Evolutionary conservation across 2,888 invertebrate species (phyloP).

Genomic region (Lasioglossum oenotherae): DNA sequence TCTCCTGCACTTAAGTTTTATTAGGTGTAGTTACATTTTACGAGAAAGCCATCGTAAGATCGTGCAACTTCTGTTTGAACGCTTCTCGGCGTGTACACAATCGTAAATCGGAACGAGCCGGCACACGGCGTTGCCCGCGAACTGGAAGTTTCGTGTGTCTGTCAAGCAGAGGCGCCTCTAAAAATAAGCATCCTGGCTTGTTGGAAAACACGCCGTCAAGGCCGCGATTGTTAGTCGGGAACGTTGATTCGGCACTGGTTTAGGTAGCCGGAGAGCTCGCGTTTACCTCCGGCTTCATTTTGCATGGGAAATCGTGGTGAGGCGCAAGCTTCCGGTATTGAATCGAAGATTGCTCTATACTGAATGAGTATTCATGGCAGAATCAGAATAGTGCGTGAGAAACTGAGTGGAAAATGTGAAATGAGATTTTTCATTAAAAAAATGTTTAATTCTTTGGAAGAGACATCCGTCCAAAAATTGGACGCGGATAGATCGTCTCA

Average conservation of each 20-base stretch:
- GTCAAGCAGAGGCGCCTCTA: slow-evolving; percentile 8
- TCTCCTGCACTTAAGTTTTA: slow-evolving; percentile 23
- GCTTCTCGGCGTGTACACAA: background rate
- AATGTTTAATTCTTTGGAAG: too few relatives aligned
- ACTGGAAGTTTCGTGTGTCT: slow-evolving; percentile 17
- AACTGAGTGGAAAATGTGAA: too few relatives aligned
- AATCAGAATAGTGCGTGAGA: too few relatives aligned
- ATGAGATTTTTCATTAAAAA: too few relatives aligned
- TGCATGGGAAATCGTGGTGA: background rate
- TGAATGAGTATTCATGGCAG: too few relatives aligned
- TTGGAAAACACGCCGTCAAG: slow-evolving; percentile 25
- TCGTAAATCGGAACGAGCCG: slow-evolving; percentile 19
- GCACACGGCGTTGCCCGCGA: slow-evolving; percentile 1
- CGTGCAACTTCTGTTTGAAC: background rate
- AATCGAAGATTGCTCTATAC: too few relatives aligned
- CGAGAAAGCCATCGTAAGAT: slow-evolving; percentile 18
- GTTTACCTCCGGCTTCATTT: too few relatives aligned
- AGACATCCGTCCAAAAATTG: background rate
- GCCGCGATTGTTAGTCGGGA: slow-evolving; percentile 22
- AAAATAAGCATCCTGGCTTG: slow-evolving; percentile 34
- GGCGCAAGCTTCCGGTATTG: too few relatives aligned
- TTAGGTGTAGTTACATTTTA: slow-evolving; percentile 9
- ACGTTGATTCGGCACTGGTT: slow-evolving; percentile 7
- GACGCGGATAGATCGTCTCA: background rate
- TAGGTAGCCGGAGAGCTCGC: too few relatives aligned